A percentile compares a stretch with the other conserved stretches of the same genome.
Conservation (phyloP, 2,888 invertebrate species). For the Lithophane semibrunnea region DNA sequence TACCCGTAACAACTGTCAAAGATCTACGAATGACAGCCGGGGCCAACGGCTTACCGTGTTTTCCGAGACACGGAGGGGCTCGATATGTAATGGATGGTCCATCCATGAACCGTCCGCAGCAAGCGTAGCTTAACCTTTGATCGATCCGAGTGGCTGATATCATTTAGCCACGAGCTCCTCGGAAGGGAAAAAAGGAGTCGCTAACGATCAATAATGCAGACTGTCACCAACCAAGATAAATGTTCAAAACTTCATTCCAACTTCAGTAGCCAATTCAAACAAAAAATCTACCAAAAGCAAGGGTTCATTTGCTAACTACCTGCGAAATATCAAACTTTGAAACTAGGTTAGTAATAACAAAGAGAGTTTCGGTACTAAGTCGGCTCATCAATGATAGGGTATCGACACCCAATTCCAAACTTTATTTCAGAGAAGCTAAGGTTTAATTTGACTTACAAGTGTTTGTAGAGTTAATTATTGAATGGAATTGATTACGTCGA, state of each 20-base stretch:
- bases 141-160: neutral
- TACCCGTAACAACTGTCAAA: too few species aligned
- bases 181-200: neutral
- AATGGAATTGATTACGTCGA: constrained; percentile 58
- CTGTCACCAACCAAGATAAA: constrained; percentile 46
- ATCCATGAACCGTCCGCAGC: neutral
- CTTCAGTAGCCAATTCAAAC: constrained; percentile 7
- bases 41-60: too few species aligned
- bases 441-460: constrained; percentile 20
- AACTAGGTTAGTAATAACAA: constrained; percentile 61
- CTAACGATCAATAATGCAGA: constrained; percentile 23
- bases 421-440: constrained; percentile 4
- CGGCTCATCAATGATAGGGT: constrained; percentile 44
- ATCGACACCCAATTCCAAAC: constrained; percentile 31
- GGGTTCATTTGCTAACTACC: constrained; percentile 55
- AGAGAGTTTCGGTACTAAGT: constrained; percentile 50
- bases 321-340: constrained; percentile 51
- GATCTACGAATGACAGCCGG: too few species aligned
- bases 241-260: constrained; percentile 27
- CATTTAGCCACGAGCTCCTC: neutral
- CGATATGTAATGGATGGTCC: too few species aligned
- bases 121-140: neutral
- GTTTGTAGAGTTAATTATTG: constrained; percentile 53
- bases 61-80: too few species aligned
- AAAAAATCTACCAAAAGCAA: constrained; percentile 52